Evolutionary conservation across 2,888 invertebrate genomes (phyloP), one percentile per base, ranked within the genome.

Genomic region (Agrotis ipsilon): DNA sequence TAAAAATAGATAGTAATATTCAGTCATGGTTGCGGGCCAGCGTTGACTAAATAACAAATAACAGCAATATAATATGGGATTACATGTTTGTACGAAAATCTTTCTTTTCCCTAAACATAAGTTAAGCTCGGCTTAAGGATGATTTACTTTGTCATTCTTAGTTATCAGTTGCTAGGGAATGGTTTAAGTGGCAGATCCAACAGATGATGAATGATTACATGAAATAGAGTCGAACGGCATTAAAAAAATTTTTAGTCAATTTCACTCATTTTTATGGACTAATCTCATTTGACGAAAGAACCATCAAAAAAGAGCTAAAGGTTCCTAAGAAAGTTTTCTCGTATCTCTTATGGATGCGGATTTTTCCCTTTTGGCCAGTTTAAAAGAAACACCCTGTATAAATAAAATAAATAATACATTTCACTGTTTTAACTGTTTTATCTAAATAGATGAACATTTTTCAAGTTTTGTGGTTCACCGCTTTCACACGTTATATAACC

Each of bases 51-150:
- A 66, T 61, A 57, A 66, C 52, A 21, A 66, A 19, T 21, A 58
- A 32, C 48, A 24, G 18, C 24, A 75, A 65, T 69, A 45, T 55
- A 62, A 43, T 49, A 65, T 51, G 21, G 60, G 60, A 75, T 81
- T 61, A 81, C 24, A 45, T 54, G 49, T 80, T 68, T 66, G 43
- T 52, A 45, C 45, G 46, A 57, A 49, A 52, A 13, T 45, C 21
- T 59, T 54, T 75, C n/a, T 80, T 73, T 75, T 45, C 24, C 75
- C 45, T 16, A 54, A 66, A 75, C 58, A 61, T 52, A 49, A 48
- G 75, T 32, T 80, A 66, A 80, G 75, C 76, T 49, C 16, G 19
- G 81, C 68, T 75, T 80, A 61, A 18, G 19, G 48, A 59, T 52
- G 24, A 72, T 49, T 55, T 78, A 54, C 52, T 61, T 67, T 57